A percentile compares a stretch with the other conserved stretches of the same genome.
Conservation (phyloP, 2,888 invertebrate species). For the Aquatica leii region DNA sequence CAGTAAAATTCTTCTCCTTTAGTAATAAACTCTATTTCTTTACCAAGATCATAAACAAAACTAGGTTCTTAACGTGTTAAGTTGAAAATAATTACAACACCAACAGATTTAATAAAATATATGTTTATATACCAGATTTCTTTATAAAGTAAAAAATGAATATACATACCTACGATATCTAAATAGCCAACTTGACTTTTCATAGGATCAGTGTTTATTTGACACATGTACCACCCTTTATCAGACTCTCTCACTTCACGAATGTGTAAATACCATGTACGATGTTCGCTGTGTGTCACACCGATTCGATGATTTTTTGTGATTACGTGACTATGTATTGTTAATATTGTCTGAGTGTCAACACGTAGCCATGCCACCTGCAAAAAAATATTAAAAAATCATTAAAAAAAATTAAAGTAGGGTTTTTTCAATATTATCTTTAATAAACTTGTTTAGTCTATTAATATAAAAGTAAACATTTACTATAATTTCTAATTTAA, state of each 20-base stretch:
- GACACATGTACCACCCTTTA: conserved; percentile 93
- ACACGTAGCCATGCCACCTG: conserved; percentile 91
- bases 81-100: too few relatives aligned
- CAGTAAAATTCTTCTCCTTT: conserved; percentile 18
- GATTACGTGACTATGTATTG: conserved; percentile 89
- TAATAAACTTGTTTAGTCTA: too few relatives aligned
- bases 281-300: conserved; percentile 84
- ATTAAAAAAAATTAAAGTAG: background rate
- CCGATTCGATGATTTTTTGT: conserved; percentile 88
- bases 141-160: conserved; percentile 7
- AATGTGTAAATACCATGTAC: conserved; percentile 88
- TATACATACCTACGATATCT: conserved; percentile 71
- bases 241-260: conserved; percentile 84
- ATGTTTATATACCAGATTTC: too few relatives aligned
- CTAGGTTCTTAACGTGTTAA: conserved; percentile 18
- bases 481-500: too few relatives aligned
- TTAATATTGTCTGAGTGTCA: conserved; percentile 90
- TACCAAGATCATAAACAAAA: conserved; percentile 19
- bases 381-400: conserved; percentile 43
- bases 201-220: conserved; percentile 82
- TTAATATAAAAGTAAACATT: too few relatives aligned
- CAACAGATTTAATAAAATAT: too few relatives aligned
- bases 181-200: conserved; percentile 73
- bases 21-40: conserved; percentile 24
- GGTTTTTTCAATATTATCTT: too few relatives aligned